Percentiles rank a stretch among this genome's conserved stretches.
phyloP scores from a whole-genome alignment of 2,113 vertebrate species.

The Amblyornis subalaris region DNA sequence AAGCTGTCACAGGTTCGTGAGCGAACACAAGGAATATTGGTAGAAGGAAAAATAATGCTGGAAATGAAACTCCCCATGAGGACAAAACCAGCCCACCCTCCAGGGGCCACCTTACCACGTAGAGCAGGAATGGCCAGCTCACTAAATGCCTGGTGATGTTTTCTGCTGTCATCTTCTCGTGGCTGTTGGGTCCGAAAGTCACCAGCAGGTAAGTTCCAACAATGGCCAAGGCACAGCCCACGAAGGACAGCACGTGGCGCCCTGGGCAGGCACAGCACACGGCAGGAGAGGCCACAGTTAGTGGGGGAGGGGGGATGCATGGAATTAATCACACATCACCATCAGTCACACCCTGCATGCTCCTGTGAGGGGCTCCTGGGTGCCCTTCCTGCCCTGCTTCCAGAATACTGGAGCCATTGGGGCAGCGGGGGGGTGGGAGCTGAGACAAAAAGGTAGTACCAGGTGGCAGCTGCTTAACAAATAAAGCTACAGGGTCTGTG shows the following conservation, averaged over 20 bases:
- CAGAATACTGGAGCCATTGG: background rate
- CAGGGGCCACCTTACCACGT: slow-evolving; percentile 79
- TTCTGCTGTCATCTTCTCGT: slow-evolving; percentile 87
- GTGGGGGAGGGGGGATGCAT: background rate
- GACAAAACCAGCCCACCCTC: background rate
- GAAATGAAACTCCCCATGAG: background rate
- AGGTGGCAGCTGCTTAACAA: background rate
- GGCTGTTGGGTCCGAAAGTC: slow-evolving; percentile 92
- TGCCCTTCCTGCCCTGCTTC: background rate
- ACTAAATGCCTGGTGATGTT: slow-evolving; percentile 89
- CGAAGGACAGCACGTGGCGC: slow-evolving; percentile 83
- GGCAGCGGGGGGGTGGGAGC: background rate
- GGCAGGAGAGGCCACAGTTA: slow-evolving; percentile 29
- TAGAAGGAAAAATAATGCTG: background rate
- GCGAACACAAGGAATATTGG: background rate
- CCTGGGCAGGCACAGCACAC: slow-evolving; percentile 66
- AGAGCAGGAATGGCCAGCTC: slow-evolving; percentile 92
- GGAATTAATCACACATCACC: background rate
- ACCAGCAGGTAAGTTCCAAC: slow-evolving; percentile 91
- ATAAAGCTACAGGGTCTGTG: background rate
- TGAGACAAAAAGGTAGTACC: background rate
- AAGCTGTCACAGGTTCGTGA: background rate
- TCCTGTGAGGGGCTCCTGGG: background rate
- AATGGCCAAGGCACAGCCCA: slow-evolving; percentile 84
- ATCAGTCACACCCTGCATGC: background rate